phyloP scores from a whole-genome alignment of 2,113 vertebrate species.

The Pyrgilauda ruficollis region DNA sequence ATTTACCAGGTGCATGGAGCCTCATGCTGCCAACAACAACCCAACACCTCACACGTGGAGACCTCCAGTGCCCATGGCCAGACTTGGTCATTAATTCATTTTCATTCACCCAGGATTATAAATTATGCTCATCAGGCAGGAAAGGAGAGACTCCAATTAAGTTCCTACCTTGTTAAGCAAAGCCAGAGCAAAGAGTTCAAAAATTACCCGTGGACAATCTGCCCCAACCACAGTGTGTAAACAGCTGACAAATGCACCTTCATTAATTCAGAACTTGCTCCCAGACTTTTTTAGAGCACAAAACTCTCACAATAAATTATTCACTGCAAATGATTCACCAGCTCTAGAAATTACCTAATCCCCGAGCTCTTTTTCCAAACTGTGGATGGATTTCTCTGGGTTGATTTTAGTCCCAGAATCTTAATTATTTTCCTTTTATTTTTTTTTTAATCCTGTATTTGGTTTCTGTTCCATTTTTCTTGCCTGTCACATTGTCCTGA shows the following conservation, averaged over 20 bases:
- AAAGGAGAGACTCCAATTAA: not conserved
- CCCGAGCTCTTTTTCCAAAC: not conserved
- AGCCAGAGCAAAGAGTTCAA: not conserved
- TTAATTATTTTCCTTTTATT: not conserved
- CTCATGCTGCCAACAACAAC: not conserved
- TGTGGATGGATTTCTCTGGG: not conserved
- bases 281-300: not conserved
- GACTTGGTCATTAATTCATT: not conserved
- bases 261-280: not conserved
- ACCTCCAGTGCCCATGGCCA: not conserved
- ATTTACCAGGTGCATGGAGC: not conserved
- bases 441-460: not conserved
- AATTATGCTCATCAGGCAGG: not conserved
- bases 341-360: not conserved
- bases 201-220: not conserved
- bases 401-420: not conserved
- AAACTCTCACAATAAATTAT: conserved; percentile 14
- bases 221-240: not conserved
- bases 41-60: not conserved
- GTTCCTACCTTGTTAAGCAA: not conserved
- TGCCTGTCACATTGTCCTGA: not conserved
- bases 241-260: not conserved
- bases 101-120: not conserved
- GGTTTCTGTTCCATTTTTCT: not conserved
- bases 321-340: conserved; percentile 22